A percentile compares a stretch with the other conserved stretches of the same genome.
phyloP scores from a whole-genome alignment of 1,140 invertebrate species.

The Brachionus rubens region DNA sequence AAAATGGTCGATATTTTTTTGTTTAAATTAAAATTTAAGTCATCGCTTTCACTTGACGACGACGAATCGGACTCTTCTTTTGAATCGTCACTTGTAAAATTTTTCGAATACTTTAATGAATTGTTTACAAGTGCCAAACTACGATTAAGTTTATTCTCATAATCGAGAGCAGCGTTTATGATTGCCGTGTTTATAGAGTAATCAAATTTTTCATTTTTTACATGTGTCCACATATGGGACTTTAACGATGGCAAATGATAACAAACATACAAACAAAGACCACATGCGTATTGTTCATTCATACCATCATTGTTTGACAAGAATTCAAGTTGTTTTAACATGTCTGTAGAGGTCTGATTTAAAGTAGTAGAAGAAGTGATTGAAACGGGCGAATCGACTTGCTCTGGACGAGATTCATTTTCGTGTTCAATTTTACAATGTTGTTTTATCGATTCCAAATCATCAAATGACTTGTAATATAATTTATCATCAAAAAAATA shows the following conservation, averaged over 20 bases:
- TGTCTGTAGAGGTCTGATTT: background rate
- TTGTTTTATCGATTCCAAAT: background rate
- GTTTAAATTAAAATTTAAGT: constrained; percentile 49
- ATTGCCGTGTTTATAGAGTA: constrained; percentile 58
- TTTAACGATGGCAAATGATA: constrained; percentile 60
- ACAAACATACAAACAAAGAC: constrained; percentile 60
- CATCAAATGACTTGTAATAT: background rate
- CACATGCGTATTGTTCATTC: constrained; percentile 59
- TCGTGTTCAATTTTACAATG: background rate
- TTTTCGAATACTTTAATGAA: constrained; percentile 5
- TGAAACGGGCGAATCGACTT: background rate
- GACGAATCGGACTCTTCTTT: constrained; percentile 49
- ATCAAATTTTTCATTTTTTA: constrained; percentile 56
- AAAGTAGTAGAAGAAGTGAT: background rate
- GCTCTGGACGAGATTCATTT: background rate
- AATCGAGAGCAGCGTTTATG: constrained; percentile 59
- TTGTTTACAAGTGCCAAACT: constrained; percentile 1
- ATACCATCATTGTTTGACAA: constrained; percentile 12
- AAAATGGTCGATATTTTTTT: constrained; percentile 52
- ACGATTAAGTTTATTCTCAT: constrained; percentile 50
- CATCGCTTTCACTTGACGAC: constrained; percentile 50
- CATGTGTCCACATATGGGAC: constrained; percentile 60
- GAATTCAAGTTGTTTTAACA: constrained; percentile 4
- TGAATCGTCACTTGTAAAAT: constrained; percentile 3
- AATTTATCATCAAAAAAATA: background rate